Conservation (phyloP, 2,797 vertebrate genomes). For the Muscicapa comitata region DNA sequence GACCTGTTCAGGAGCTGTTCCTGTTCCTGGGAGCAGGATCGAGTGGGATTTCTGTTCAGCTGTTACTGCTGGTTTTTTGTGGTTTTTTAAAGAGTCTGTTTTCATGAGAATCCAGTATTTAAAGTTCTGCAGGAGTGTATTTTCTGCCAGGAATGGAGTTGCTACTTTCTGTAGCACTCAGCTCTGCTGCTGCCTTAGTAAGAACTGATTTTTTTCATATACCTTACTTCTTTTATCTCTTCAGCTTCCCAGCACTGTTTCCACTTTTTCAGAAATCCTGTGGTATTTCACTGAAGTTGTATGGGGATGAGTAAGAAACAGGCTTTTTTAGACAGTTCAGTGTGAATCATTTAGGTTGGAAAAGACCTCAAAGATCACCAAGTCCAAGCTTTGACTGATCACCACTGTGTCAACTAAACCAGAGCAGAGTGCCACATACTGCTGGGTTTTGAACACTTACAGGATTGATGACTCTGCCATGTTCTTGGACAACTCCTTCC, state of each 20-base stretch:
- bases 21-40: no score
- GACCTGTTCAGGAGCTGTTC: neutral
- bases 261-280: neutral
- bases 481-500: neutral
- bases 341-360: neutral
- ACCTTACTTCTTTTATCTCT: neutral
- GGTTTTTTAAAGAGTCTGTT: neutral
- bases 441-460: neutral
- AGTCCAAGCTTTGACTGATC: neutral
- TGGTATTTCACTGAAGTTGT: neutral
- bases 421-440: neutral
- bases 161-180: neutral
- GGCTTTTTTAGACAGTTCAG: neutral
- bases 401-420: neutral
- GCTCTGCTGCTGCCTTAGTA: neutral
- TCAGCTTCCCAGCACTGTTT: rapidly evolving
- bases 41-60: neutral
- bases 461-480: neutral
- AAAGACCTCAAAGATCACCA: neutral
- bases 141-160: neutral
- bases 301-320: neutral
- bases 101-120: neutral
- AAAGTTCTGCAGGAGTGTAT: neutral
- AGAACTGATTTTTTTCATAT: neutral
- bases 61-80: neutral